These are phyloP conservation scores for Danio choprae DNA, from an alignment of 2,797 vertebrate genomes.

Conservation along the genomic window DNA sequence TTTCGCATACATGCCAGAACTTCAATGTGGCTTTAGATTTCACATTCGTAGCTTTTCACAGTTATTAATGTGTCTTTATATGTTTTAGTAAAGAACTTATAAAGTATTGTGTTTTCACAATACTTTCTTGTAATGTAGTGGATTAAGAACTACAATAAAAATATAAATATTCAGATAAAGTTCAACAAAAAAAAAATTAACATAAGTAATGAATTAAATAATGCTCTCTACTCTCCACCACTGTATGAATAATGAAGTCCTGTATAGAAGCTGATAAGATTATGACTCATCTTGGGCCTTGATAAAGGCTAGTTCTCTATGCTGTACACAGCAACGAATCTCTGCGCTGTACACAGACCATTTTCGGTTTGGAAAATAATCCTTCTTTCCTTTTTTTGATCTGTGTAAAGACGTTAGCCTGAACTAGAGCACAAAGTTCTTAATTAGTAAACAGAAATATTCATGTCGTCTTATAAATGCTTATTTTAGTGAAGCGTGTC, in stretches of 20 bases:
- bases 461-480: slow-evolving; percentile 38
- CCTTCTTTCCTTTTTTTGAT: slow-evolving; percentile 11
- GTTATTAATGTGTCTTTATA: not conserved
- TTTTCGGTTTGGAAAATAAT: too few relatives aligned
- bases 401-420: slow-evolving; percentile 38
- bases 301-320: slow-evolving; percentile 9
- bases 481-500: slow-evolving; percentile 34
- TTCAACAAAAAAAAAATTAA: too few relatives aligned
- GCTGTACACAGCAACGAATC: not conserved
- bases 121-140: too few relatives aligned
- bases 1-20: too few relatives aligned
- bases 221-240: too few relatives aligned
- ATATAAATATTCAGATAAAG: too few relatives aligned
- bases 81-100: too few relatives aligned
- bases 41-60: not conserved
- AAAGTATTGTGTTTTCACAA: too few relatives aligned
- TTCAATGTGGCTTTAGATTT: not conserved
- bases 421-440: slow-evolving; percentile 33
- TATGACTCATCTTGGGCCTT: slow-evolving; percentile 1
- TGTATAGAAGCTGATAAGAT: slow-evolving; percentile 2
- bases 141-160: too few relatives aligned
- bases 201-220: too few relatives aligned
- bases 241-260: not conserved
- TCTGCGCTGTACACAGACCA: not conserved
- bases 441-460: slow-evolving; percentile 45